A percentile compares a stretch with the other conserved stretches of the same genome.
Evolutionary conservation across 2,888 invertebrate genomes (phyloP).

Genomic region (Stegophylla sp.): DNA sequence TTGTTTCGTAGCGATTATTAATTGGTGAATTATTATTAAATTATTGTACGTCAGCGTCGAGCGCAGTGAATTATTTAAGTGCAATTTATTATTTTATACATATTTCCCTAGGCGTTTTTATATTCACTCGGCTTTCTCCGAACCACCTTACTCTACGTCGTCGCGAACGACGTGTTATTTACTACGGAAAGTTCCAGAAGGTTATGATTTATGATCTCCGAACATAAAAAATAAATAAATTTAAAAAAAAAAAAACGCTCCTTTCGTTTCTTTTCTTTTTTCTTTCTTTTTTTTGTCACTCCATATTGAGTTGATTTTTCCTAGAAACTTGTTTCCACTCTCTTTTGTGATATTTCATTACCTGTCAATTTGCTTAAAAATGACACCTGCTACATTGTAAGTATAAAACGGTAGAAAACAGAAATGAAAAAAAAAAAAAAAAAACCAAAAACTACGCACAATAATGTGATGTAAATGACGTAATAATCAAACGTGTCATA

Average conservation of each 20-base stretch:
- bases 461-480: too few relatives aligned
- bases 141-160: not conserved
- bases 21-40: not conserved
- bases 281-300: not conserved
- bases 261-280: not conserved
- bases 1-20: too few relatives aligned
- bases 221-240: not conserved
- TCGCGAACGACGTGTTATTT: constrained; percentile 36
- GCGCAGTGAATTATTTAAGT: not conserved
- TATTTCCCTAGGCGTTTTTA: not conserved
- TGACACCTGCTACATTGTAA: not conserved
- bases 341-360: constrained; percentile 28
- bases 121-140: not conserved
- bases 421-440: constrained; percentile 2
- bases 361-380: constrained; percentile 33
- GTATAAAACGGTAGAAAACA: not conserved
- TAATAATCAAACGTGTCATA: constrained; percentile 8
- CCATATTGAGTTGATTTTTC: constrained; percentile 27
- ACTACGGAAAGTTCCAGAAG: constrained; percentile 12
- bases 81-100: not conserved
- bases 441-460: too few relatives aligned
- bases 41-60: not conserved
- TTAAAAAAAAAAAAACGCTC: not conserved
- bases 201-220: constrained; percentile 22
- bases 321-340: constrained; percentile 1